phyloP scores from a whole-genome alignment of 2,888 invertebrate genomes.

The Metacarcinus magister region DNA sequence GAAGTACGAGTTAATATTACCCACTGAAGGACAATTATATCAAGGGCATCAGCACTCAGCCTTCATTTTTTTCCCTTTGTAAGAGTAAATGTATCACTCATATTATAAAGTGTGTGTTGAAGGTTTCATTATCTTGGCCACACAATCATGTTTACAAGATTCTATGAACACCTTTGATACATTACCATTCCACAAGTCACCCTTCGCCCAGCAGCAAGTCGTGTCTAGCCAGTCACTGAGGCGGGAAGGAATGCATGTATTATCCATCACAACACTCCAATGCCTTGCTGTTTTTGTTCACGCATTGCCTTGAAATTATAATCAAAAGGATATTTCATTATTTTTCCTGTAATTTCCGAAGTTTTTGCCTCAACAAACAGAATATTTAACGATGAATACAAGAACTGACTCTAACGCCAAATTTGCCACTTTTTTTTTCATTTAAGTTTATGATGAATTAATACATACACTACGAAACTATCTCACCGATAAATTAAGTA shows the following conservation, averaged over 20 bases:
- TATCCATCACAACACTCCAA: not conserved
- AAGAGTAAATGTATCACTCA: too few species aligned
- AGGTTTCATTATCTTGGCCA: too few species aligned
- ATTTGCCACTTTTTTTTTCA: not conserved
- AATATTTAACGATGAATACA: not conserved
- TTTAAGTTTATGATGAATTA: not conserved
- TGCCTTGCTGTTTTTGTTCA: not conserved
- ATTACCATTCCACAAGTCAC: too few species aligned
- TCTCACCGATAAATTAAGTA: not conserved
- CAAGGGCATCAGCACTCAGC: too few species aligned
- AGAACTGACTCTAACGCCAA: not conserved
- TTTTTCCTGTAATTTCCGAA: not conserved
- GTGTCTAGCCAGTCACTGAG: too few species aligned
- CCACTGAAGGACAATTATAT: too few species aligned
- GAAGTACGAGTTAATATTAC: too few species aligned
- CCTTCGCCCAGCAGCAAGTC: too few species aligned
- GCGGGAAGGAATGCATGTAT: not conserved
- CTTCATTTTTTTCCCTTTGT: too few species aligned
- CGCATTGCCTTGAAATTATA: not conserved
- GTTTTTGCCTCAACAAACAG: conserved; percentile 10
- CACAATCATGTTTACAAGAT: too few species aligned
- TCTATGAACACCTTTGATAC: too few species aligned
- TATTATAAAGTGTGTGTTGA: too few species aligned
- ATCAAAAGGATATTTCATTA: not conserved
- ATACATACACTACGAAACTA: not conserved